phyloP scores from a whole-genome alignment of 2,113 vertebrate species.

The Dascyllus trimaculatus region DNA sequence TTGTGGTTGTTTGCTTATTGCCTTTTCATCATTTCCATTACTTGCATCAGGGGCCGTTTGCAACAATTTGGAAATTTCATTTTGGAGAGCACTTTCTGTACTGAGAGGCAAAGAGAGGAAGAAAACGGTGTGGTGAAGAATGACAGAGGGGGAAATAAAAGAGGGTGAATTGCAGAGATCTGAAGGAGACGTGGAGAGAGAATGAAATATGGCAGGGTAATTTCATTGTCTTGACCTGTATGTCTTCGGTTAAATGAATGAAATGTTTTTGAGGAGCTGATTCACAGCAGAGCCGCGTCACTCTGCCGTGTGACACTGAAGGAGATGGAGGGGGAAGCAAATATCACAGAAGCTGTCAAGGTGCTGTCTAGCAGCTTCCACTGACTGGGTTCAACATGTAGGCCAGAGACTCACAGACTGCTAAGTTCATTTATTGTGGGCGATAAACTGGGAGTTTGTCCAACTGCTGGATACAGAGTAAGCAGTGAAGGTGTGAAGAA shows the following conservation, averaged over 20 bases:
- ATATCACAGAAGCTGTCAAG: slow-evolving; percentile 46
- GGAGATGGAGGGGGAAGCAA: slow-evolving; percentile 39
- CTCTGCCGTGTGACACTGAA: slow-evolving; percentile 28
- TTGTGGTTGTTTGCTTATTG: slow-evolving; percentile 10
- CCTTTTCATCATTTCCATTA: slow-evolving; percentile 14
- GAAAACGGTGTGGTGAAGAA: not conserved
- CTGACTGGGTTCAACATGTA: slow-evolving; percentile 40
- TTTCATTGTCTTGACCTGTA: slow-evolving; percentile 46
- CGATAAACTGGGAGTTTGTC: slow-evolving; percentile 22
- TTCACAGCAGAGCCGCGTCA: slow-evolving; percentile 21
- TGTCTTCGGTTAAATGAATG: slow-evolving; percentile 37
- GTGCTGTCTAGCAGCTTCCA: slow-evolving; percentile 31
- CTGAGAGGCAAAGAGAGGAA: slow-evolving; percentile 6
- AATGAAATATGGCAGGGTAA: slow-evolving; percentile 45
- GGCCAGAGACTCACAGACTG: slow-evolving; percentile 38
- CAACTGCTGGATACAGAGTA: slow-evolving; percentile 2
- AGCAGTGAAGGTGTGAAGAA: not conserved
- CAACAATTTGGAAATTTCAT: slow-evolving; percentile 38
- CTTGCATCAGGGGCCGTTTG: slow-evolving; percentile 15
- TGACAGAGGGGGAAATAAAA: slow-evolving; percentile 10
- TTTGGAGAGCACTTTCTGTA: slow-evolving; percentile 26
- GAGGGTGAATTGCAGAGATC: slow-evolving; percentile 34
- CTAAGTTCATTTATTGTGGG: slow-evolving; percentile 9
- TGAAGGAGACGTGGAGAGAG: not conserved
- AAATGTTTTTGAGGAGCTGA: slow-evolving; percentile 33